Evolutionary conservation across 2,888 invertebrate species (phyloP).

Genomic region (Apotomis capreana): DNA sequence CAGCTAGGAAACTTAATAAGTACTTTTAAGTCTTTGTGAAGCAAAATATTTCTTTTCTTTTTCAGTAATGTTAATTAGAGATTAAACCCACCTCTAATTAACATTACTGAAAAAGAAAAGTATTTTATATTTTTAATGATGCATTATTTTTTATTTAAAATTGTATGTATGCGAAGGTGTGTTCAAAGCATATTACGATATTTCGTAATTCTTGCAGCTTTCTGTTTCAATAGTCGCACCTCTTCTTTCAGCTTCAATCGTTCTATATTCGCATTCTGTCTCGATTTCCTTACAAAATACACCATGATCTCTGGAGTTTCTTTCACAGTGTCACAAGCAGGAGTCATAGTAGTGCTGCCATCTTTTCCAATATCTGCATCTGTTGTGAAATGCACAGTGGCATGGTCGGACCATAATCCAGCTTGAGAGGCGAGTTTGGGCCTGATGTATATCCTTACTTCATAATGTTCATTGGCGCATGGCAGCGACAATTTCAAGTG

Average conservation of each 20-base stretch:
- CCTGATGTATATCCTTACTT: conserved; percentile 1
- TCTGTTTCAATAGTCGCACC: background rate
- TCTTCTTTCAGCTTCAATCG: background rate
- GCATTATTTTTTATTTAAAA: too few relatives aligned
- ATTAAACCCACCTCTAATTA: too few relatives aligned
- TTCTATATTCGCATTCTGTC: background rate
- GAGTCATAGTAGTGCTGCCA: background rate
- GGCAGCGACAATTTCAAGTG: background rate
- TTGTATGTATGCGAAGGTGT: too few relatives aligned
- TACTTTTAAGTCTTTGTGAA: too few relatives aligned
- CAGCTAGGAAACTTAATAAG: too few relatives aligned
- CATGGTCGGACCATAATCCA: conserved; percentile 3
- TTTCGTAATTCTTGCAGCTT: background rate
- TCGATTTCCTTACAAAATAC: conserved; percentile 3
- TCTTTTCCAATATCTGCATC: conserved; percentile 1
- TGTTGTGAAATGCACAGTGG: background rate
- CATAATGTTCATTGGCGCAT: background rate
- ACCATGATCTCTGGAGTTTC: background rate
- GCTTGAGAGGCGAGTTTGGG: background rate
- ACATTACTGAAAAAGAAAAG: too few relatives aligned
- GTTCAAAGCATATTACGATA: too few relatives aligned
- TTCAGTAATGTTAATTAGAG: too few relatives aligned
- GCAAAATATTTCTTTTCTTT: too few relatives aligned
- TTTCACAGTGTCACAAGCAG: background rate
- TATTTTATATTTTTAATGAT: too few relatives aligned